phyloP scores from a whole-genome alignment of 2,888 invertebrate species.

The Argyresthia albistria region DNA sequence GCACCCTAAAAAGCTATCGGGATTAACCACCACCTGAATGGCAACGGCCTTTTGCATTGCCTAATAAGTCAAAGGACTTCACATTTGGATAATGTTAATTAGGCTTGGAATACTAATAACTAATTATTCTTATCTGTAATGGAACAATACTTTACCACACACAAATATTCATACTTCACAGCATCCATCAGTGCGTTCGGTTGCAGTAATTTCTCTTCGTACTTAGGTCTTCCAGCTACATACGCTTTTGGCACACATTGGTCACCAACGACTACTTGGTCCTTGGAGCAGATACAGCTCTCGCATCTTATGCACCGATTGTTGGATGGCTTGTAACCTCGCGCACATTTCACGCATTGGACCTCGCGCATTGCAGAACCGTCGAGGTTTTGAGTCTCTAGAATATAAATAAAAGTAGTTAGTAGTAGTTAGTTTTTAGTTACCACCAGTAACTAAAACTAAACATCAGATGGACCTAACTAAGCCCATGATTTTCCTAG shows the following conservation, averaged over 20 bases:
- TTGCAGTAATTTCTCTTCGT: slow-evolving; percentile 35
- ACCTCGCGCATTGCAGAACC: slow-evolving; percentile 53
- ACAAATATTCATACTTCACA: slow-evolving; percentile 50
- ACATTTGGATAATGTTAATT: too few species aligned
- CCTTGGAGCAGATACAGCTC: slow-evolving; percentile 34
- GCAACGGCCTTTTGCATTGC: too few species aligned
- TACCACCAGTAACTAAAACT: background rate
- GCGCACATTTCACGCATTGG: slow-evolving; percentile 51
- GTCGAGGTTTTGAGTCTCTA: slow-evolving; percentile 55
- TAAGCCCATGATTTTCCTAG: too few species aligned
- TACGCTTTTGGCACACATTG: slow-evolving; percentile 42
- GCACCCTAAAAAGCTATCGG: too few species aligned
- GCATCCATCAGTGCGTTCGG: slow-evolving; percentile 36
- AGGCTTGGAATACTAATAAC: too few species aligned
- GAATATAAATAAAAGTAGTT: background rate
- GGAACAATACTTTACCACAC: slow-evolving; percentile 33
- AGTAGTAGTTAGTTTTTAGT: too few species aligned
- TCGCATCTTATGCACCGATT: slow-evolving; percentile 45
- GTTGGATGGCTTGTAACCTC: slow-evolving; percentile 32
- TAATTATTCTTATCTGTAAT: too few species aligned
- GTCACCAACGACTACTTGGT: slow-evolving; percentile 35
- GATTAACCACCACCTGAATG: too few species aligned
- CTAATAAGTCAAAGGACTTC: too few species aligned
- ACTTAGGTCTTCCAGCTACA: slow-evolving; percentile 38
- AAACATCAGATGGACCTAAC: too few species aligned